phyloP scores from a whole-genome alignment of 2,888 invertebrate species.

The Chaitophorus viminalis region DNA sequence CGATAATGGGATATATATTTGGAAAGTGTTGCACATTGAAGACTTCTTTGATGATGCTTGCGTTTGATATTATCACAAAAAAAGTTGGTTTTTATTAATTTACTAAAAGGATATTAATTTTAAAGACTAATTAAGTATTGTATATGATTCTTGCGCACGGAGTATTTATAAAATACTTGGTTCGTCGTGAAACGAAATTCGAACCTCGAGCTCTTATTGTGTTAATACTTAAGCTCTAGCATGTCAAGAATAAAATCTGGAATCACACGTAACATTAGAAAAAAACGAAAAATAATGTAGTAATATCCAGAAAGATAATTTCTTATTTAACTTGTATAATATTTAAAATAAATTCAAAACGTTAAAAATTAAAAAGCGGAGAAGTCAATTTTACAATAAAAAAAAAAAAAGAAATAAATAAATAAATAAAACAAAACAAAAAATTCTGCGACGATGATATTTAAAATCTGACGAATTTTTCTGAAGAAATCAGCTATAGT shows the following conservation, averaged over 20 bases:
- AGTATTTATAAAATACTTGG: background rate
- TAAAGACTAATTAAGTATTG: background rate
- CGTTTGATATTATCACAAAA: background rate
- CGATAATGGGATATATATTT: background rate
- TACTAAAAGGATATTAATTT: conserved; percentile 11
- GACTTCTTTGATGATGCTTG: background rate
- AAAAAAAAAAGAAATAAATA: too few relatives aligned
- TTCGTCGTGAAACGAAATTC: background rate
- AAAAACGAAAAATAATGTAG: background rate
- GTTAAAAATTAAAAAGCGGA: conserved; percentile 25
- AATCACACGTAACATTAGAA: background rate
- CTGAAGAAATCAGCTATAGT: background rate
- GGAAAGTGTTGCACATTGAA: background rate
- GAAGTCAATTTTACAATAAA: background rate
- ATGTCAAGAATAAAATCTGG: background rate
- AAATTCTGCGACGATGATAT: background rate
- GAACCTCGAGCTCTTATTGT: background rate
- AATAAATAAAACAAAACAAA: background rate
- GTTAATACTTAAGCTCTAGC: background rate
- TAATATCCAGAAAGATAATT: background rate
- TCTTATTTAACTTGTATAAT: conserved; percentile 2
- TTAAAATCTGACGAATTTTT: background rate
- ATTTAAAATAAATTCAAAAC: conserved; percentile 36
- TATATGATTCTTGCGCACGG: background rate
- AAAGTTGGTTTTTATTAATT: background rate